Evolutionary conservation across 37 sponge, comb jelly and placozoan species (phyloP).

Genomic region (Spongilla lacustris): DNA sequence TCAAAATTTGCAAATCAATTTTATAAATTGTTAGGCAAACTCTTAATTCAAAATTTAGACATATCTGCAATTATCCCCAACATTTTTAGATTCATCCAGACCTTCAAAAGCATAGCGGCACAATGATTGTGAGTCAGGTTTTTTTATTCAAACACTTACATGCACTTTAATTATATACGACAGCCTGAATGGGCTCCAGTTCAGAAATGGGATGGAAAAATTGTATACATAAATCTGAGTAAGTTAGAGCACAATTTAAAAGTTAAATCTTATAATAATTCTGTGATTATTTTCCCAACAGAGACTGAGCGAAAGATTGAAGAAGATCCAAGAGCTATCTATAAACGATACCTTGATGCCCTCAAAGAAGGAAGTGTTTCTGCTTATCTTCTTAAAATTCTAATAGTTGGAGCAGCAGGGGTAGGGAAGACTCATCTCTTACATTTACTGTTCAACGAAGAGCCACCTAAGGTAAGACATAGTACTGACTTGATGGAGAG

Average conservation of each 20-base stretch:
- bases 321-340: neutral
- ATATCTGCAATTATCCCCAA: neutral
- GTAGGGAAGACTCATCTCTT: neutral
- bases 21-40: too few relatives aligned
- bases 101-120: neutral
- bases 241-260: neutral
- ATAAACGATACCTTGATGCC: neutral
- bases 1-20: too few relatives aligned
- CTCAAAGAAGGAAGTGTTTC: neutral
- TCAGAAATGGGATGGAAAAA: neutral
- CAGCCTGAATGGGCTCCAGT: neutral
- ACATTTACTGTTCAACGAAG: neutral
- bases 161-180: neutral
- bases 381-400: neutral
- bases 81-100: neutral
- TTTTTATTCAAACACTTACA: neutral
- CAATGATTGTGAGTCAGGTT: neutral
- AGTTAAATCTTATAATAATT: too few relatives aligned
- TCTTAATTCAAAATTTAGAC: neutral
- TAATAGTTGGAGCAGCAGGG: neutral
- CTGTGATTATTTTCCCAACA: neutral
- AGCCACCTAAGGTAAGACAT: neutral
- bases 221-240: neutral
- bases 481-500: neutral
- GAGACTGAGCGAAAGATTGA: neutral